Evolutionary conservation across 2,888 invertebrate genomes (phyloP).

Genomic region (Alloscopus bannaensis): DNA sequence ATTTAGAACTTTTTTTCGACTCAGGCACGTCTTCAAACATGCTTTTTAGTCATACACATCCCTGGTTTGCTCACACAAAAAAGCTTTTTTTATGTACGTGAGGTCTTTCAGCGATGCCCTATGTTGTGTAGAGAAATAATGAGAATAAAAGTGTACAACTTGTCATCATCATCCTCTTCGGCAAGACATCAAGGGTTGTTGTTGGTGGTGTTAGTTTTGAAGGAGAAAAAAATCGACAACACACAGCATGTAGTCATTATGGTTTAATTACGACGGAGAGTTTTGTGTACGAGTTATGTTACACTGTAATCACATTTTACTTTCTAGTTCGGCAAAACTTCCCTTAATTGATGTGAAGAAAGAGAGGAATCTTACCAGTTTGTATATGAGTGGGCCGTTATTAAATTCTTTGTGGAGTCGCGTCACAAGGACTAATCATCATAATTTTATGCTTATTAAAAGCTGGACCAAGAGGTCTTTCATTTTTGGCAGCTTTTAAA

Average conservation of each 20-base stretch:
- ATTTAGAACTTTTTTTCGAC: neutral
- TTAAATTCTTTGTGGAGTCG: neutral
- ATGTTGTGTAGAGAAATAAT: too few species aligned
- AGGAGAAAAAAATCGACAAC: neutral
- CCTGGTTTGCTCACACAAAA: too few species aligned
- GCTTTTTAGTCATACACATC: too few species aligned
- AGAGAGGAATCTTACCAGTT: neutral
- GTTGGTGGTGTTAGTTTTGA: too few species aligned
- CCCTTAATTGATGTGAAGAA: conserved; percentile 1
- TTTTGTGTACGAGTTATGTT: conserved; percentile 3
- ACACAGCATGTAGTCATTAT: conserved; percentile 12
- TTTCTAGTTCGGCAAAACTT: conserved; percentile 3
- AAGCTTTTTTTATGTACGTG: too few species aligned
- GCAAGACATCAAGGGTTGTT: too few species aligned
- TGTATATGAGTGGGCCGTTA: neutral
- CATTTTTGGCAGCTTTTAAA: neutral
- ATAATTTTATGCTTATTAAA: conserved; percentile 20
- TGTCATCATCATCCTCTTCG: too few species aligned
- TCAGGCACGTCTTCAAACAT: too few species aligned
- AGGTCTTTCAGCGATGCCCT: conserved; percentile 1
- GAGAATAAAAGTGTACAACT: too few species aligned
- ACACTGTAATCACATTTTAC: conserved; percentile 10
- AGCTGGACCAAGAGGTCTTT: conserved; percentile 9
- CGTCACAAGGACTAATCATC: neutral
- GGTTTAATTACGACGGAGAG: conserved; percentile 17